Percentiles rank a stretch among this genome's conserved stretches.
Conservation (phyloP, 1,140 invertebrate genomes). For the Calephelis virginiensis region DNA sequence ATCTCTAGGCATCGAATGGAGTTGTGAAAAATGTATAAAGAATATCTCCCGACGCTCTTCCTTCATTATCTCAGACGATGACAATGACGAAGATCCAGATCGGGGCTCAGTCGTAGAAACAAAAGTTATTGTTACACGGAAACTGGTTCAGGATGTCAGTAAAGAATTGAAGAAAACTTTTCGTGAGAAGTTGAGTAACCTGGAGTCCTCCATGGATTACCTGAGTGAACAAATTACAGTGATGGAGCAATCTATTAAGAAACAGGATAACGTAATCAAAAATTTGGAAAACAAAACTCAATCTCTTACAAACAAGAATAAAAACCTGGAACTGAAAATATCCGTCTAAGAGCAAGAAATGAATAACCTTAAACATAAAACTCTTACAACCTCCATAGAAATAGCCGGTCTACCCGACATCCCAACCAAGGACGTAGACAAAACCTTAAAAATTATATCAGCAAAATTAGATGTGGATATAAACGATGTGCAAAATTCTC, state of each 20-base stretch:
- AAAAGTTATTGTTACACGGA: conserved; percentile 13
- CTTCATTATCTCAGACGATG: conserved; percentile 32
- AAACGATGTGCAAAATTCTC: conserved; percentile 19
- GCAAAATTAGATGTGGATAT: conserved; percentile 25
- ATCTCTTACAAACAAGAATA: conserved; percentile 35
- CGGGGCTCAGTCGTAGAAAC: neutral
- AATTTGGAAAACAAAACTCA: conserved; percentile 34
- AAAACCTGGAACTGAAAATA: conserved; percentile 19
- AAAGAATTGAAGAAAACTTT: conserved; percentile 38
- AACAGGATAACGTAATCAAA: conserved; percentile 33
- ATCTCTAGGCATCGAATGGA: conserved; percentile 36
- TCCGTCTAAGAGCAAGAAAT: conserved; percentile 4
- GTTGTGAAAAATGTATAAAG: conserved; percentile 36
- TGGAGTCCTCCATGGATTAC: conserved; percentile 30
- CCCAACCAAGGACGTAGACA: conserved; percentile 9
- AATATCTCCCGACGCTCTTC: conserved; percentile 33
- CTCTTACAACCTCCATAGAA: too few relatives aligned
- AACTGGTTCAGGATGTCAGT: conserved; percentile 33
- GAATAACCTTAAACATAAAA: conserved; percentile 28
- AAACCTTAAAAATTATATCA: conserved; percentile 15
- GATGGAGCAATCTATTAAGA: conserved; percentile 31
- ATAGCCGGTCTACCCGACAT: conserved; percentile 31
- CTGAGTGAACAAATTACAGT: conserved; percentile 32
- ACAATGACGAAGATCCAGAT: conserved; percentile 26
- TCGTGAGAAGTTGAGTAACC: conserved; percentile 21